These are phyloP conservation scores for Lordiphosa stackelbergi DNA, from an alignment of 1,140 invertebrate genomes.

Conservation along the genomic window DNA sequence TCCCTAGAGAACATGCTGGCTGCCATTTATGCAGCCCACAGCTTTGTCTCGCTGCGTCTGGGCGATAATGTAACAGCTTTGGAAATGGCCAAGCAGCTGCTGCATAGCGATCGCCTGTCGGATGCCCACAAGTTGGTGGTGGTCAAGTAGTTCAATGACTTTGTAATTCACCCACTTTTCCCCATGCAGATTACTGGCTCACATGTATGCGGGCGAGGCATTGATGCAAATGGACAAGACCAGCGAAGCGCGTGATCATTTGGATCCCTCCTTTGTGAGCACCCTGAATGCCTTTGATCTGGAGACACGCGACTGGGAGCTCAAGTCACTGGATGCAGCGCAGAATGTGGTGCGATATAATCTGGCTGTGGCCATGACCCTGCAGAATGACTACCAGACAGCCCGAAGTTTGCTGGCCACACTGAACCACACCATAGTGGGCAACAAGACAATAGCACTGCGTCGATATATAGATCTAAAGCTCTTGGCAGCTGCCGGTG, in stretches of 20 bases:
- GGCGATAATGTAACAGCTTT: slow-evolving; percentile 91
- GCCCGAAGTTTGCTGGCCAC: slow-evolving; percentile 83
- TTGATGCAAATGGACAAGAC: slow-evolving; percentile 90
- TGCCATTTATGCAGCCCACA: slow-evolving; percentile 86
- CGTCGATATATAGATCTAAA: slow-evolving; percentile 83
- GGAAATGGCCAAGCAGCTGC: slow-evolving; percentile 81
- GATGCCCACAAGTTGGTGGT: slow-evolving; percentile 66
- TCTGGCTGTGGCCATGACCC: slow-evolving; percentile 86
- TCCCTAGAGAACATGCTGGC: slow-evolving; percentile 79
- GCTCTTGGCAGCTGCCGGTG: slow-evolving; percentile 7
- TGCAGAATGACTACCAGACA: slow-evolving; percentile 87
- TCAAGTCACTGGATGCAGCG: slow-evolving; percentile 82
- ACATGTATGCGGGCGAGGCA: slow-evolving; percentile 93
- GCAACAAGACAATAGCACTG: slow-evolving; percentile 83
- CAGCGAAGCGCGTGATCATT: slow-evolving; percentile 88
- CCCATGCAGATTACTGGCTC: slow-evolving; percentile 84
- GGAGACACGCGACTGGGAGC: slow-evolving; percentile 82
- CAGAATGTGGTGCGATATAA: slow-evolving; percentile 87
- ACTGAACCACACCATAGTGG: slow-evolving; percentile 81
- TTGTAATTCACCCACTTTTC: neutral
- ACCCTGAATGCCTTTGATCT: slow-evolving; percentile 77
- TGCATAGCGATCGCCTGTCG: slow-evolving; percentile 64
- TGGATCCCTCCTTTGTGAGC: slow-evolving; percentile 87
- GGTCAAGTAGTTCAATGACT: too few relatives aligned
- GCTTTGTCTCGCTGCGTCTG: slow-evolving; percentile 90